A percentile compares a stretch with the other conserved stretches of the same genome.
Conservation (phyloP, 2,888 invertebrate species). For the Mesorhabditis spiculigera region DNA sequence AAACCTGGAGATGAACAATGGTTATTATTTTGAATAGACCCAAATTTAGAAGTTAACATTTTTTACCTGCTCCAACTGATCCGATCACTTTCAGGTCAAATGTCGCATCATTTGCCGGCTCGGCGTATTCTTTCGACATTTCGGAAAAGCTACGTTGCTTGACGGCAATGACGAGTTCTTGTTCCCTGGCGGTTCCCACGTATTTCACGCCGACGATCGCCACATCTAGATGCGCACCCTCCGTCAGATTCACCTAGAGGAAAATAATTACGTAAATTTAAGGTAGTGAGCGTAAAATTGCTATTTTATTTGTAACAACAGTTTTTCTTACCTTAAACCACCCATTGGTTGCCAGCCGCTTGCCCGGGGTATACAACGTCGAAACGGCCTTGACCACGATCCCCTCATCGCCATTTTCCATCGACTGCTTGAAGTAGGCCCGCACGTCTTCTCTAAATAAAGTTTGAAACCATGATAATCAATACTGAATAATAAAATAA, state of each 20-base stretch:
- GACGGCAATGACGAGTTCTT: not conserved
- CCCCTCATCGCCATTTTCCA: slow-evolving; percentile 1
- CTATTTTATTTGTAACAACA: not conserved
- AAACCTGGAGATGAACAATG: not conserved
- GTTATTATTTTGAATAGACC: too few relatives aligned
- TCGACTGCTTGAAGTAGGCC: not conserved
- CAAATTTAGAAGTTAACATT: not conserved
- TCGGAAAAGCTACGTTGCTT: not conserved
- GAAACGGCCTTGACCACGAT: not conserved
- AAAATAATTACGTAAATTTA: not conserved
- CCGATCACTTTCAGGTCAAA: not conserved
- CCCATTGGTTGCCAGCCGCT: not conserved
- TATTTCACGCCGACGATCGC: slow-evolving; percentile 1
- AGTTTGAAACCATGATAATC: not conserved
- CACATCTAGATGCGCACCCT: not conserved
- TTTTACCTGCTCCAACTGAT: slow-evolving; percentile 1
- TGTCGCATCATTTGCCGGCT: not conserved
- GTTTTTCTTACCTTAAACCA: not conserved
- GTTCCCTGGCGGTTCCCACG: not conserved
- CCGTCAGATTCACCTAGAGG: not conserved
- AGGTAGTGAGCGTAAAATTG: not conserved
- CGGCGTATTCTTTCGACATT: not conserved
- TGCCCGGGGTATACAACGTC: not conserved
- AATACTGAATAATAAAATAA: not conserved
- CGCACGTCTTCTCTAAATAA: not conserved